A percentile compares a stretch with the other conserved stretches of the same genome.
Evolutionary conservation across 1,140 invertebrate species (phyloP).

Genomic region (Plodia interpunctella): DNA sequence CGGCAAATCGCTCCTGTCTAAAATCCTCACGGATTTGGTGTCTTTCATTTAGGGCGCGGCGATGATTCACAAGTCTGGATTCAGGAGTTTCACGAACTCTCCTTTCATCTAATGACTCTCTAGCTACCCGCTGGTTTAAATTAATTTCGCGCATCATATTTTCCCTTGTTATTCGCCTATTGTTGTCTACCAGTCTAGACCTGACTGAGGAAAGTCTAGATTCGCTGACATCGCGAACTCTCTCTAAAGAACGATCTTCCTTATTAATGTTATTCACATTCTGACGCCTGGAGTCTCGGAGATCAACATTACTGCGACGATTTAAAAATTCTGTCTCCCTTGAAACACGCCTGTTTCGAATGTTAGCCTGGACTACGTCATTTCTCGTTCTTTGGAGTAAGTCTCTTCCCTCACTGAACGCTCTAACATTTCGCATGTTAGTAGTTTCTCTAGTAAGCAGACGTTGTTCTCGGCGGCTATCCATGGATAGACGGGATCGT

Average conservation of each 20-base stretch:
- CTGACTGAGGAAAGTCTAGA: not conserved
- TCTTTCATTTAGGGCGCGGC: not conserved
- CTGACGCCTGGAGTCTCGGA: no score
- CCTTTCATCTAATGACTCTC: not conserved
- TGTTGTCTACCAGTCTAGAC: not conserved
- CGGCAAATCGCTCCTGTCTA: not conserved
- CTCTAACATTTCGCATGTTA: not conserved
- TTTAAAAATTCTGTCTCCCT: not conserved
- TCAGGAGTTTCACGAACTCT: not conserved
- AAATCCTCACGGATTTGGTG: not conserved
- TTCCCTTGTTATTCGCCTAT: not conserved
- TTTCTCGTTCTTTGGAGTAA: not conserved
- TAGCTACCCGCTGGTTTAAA: not conserved
- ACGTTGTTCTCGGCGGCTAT: not conserved
- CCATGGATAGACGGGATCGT: not conserved
- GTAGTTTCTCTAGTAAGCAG: not conserved
- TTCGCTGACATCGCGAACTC: not conserved
- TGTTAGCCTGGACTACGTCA: conserved; percentile 1
- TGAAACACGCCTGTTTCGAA: not conserved
- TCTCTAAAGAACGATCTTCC: not conserved
- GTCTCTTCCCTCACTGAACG: not conserved
- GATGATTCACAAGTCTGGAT: not conserved
- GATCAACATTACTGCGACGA: no score
- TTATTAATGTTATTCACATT: no score
- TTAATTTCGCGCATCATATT: not conserved